These are phyloP conservation scores for Porites evermanni DNA, from an alignment of 92 coral and sea anemone species.

Conservation along the genomic window DNA sequence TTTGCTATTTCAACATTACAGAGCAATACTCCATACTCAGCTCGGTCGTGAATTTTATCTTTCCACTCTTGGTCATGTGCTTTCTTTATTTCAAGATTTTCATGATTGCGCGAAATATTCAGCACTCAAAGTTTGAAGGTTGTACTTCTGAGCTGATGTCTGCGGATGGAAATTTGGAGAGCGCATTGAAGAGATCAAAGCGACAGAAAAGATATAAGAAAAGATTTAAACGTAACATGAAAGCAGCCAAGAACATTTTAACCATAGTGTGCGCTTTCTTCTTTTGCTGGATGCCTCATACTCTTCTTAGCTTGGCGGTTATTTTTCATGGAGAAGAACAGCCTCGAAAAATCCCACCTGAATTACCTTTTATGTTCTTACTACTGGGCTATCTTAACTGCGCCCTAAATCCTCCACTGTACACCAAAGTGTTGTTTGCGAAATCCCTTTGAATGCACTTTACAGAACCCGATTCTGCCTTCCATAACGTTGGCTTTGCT, in stretches of 20 bases:
- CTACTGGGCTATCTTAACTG: constrained; percentile 88
- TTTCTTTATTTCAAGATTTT: constrained; percentile 77
- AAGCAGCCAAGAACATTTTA: constrained; percentile 78
- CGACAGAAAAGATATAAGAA: constrained; percentile 50
- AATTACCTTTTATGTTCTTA: constrained; percentile 44
- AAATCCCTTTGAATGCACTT: too few species aligned
- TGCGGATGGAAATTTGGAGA: background rate
- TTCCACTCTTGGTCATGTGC: constrained; percentile 85
- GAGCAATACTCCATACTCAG: constrained; percentile 78
- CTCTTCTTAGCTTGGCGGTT: constrained; percentile 66
- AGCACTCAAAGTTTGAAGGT: constrained; percentile 4
- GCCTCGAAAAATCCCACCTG: constrained; percentile 32
- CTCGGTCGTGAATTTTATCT: constrained; percentile 85
- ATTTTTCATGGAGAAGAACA: background rate
- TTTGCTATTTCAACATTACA: constrained; percentile 80
- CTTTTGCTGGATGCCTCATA: constrained; percentile 87
- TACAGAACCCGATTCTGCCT: too few species aligned
- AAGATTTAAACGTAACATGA: constrained; percentile 70
- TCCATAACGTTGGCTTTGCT: too few species aligned
- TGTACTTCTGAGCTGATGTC: background rate
- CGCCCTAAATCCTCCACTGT: constrained; percentile 88
- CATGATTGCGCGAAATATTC: constrained; percentile 64
- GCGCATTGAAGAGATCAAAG: background rate
- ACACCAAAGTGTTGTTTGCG: constrained; percentile 55
- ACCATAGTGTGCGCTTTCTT: constrained; percentile 78